These are phyloP conservation scores for Halcyon senegalensis DNA, from an alignment of 2,113 vertebrate genomes.

Conservation along the genomic window DNA sequence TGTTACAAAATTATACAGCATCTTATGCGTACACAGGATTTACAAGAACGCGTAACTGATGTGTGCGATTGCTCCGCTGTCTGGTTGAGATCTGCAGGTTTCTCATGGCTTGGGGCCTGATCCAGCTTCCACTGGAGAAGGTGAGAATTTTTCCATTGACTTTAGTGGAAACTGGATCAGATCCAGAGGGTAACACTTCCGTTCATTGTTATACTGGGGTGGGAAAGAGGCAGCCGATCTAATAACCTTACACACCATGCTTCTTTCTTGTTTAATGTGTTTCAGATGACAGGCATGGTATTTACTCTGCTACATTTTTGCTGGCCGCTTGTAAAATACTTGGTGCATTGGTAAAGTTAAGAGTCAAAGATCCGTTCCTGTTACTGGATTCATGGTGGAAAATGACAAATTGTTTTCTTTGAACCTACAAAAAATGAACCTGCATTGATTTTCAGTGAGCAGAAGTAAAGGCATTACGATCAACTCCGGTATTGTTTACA, in stretches of 20 bases:
- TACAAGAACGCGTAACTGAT: background rate
- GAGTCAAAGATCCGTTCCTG: background rate
- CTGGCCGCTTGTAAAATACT: background rate
- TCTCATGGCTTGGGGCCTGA: background rate
- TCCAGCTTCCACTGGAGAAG: background rate
- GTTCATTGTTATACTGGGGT: conserved; percentile 24
- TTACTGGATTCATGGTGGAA: background rate
- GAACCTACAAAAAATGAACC: background rate
- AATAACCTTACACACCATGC: background rate
- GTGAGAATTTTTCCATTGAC: background rate
- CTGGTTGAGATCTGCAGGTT: background rate
- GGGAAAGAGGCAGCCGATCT: background rate
- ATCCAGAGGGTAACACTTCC: conserved; percentile 53
- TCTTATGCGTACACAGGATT: conserved; percentile 22
- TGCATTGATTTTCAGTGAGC: background rate
- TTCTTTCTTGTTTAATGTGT: background rate
- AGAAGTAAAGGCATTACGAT: background rate
- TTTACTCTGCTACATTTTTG: background rate
- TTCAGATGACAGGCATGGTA: background rate
- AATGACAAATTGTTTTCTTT: background rate
- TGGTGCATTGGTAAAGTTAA: background rate
- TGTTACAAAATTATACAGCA: conserved; percentile 65
- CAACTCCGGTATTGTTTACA: background rate
- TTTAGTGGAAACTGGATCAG: conserved; percentile 5
- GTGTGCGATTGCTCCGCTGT: background rate